Percentiles rank a stretch among this genome's conserved stretches.
phyloP scores from a whole-genome alignment of 37 sponge, comb jelly and placozoan species.

The Agelas oroides region DNA sequence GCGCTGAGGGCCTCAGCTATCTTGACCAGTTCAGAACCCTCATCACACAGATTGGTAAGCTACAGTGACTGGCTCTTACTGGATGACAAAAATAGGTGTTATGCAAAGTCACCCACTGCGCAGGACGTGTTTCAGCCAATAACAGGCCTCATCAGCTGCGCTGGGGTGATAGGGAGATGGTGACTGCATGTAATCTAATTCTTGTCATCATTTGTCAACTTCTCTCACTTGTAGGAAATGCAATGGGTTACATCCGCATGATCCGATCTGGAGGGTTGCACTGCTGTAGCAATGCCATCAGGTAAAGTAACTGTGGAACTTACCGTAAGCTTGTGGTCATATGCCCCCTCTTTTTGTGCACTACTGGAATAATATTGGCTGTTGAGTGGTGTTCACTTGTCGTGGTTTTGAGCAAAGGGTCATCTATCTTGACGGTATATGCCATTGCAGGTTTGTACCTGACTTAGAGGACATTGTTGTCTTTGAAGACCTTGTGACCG shows the following conservation, averaged over 20 bases:
- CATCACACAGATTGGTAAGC: conserved; percentile 93
- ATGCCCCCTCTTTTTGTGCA: too few relatives aligned
- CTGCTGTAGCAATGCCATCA: conserved; percentile 94
- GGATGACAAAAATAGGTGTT: too few relatives aligned
- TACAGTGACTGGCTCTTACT: too few relatives aligned
- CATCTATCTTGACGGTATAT: background rate
- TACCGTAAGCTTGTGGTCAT: too few relatives aligned
- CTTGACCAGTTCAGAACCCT: conserved; percentile 96
- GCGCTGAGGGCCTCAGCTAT: conserved; percentile 89
- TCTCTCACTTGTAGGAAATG: conserved; percentile 83
- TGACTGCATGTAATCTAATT: too few relatives aligned
- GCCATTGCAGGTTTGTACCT: conserved; percentile 83
- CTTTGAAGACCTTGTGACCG: conserved; percentile 82
- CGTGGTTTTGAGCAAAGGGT: too few relatives aligned
- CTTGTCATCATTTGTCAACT: too few relatives aligned
- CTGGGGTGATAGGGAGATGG: background rate
- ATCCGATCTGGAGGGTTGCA: conserved; percentile 98
- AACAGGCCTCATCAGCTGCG: too few relatives aligned
- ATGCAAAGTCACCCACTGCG: too few relatives aligned
- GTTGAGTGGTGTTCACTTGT: too few relatives aligned
- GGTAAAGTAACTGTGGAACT: conserved; percentile 41
- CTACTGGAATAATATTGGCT: too few relatives aligned
- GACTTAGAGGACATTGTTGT: conserved; percentile 95
- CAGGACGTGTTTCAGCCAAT: too few relatives aligned
- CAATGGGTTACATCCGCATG: conserved; percentile 99